Base-by-base conservation (phyloP, 2,113 vertebrate genomes). In the Festucalex cinctus region DNA sequence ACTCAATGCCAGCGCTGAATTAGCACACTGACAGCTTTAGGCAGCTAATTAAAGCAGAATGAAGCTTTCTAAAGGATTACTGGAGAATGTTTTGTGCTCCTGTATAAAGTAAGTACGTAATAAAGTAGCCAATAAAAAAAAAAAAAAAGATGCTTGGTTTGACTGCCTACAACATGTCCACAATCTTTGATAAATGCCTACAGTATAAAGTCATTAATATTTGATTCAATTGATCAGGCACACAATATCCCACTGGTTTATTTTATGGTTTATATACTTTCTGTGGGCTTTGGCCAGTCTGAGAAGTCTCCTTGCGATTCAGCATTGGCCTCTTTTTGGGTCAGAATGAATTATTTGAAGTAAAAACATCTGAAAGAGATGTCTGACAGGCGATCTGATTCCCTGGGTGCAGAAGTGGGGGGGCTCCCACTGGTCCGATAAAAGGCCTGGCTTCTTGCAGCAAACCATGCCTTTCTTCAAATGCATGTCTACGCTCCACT, bases 11-110 rank as follows among this genome's bases (percentile, higher is more conserved):
- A 69, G 67, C 43, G 83, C 83, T 82, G 82, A 88, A 83, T 76
- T 77, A 77, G 28, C 64, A 73, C 60, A 77, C 28, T 66, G 65
- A 81, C 36, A 79, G 84, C 75, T 82, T 83, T 77, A 75, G 16
- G 78, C 37, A 79, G 74, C 73, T 88, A 85, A 88, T 86, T 88
- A 82, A 62, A 78, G 73, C 77, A 86, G 84, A 88, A 80, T 74
- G 70, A 76, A 79, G 83, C 75, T 86, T 79, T 86, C 71, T 70
- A 63, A 68, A 59, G 69, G 73, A 83, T 81, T 80, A 82, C 12
- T 41, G 70, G 76, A 70, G 75, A 79, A 62, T 62, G 37, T 16
- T 22, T 26, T 43, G 6, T 2, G 10, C 14, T 3, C 2, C n/a
- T 4, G 6, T 62, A 43, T 24, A 12, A 22, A 37, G 6, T 60